phyloP scores from a whole-genome alignment of 2,888 invertebrate genomes.

The Drosophila testacea region DNA sequence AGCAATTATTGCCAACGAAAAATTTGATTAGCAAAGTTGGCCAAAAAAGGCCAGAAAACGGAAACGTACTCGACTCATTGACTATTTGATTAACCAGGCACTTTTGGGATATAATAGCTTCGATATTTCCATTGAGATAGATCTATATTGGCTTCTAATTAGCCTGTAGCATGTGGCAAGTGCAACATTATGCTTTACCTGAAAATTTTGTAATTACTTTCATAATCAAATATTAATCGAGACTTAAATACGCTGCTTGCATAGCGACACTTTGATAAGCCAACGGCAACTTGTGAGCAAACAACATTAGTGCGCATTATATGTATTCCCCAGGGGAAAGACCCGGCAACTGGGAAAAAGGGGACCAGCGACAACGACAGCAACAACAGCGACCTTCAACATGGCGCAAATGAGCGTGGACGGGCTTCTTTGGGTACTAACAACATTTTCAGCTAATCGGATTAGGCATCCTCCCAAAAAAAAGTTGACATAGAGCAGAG shows the following conservation, averaged over 20 bases:
- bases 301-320: conserved; percentile 83
- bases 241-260: conserved; percentile 40
- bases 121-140: background rate
- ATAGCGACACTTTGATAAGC: conserved; percentile 68
- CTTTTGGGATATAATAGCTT: conserved; percentile 4
- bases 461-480: conserved; percentile 54
- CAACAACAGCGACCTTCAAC: conserved; percentile 50
- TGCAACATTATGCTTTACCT: conserved; percentile 31
- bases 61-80: conserved; percentile 55
- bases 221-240: conserved; percentile 72
- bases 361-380: background rate
- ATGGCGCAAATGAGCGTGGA: conserved; percentile 64
- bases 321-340: conserved; percentile 63
- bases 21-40: conserved; percentile 71
- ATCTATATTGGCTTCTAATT: conserved; percentile 40
- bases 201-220: conserved; percentile 66
- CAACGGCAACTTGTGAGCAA: conserved; percentile 47
- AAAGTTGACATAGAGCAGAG: conserved; percentile 42
- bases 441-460: conserved; percentile 76
- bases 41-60: conserved; percentile 31
- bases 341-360: background rate
- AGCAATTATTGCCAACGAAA: conserved; percentile 74
- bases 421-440: conserved; percentile 42
- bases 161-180: conserved; percentile 25
- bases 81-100: conserved; percentile 60